Percentiles rank a stretch among this genome's conserved stretches.
These are phyloP conservation scores for Galbula dea DNA, from an alignment of 2,113 vertebrate species.

Conservation along the genomic window DNA sequence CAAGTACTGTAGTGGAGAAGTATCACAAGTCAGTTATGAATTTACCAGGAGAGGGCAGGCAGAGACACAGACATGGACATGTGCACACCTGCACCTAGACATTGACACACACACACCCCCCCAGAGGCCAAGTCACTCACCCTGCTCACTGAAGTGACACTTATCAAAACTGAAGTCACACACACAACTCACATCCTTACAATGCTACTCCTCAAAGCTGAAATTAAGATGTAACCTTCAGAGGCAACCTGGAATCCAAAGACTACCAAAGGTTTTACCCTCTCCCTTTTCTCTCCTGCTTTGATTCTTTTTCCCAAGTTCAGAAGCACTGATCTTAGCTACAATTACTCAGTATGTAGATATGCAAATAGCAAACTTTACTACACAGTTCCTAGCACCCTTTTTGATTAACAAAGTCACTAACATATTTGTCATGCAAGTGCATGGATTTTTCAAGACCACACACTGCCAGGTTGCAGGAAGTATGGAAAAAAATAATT, in stretches of 20 bases:
- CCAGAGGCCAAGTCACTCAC: neutral
- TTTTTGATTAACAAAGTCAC: neutral
- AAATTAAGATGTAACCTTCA: neutral
- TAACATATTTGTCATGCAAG: slow-evolving; percentile 4
- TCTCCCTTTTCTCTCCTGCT: neutral
- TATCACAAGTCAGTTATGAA: neutral
- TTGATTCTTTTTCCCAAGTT: neutral
- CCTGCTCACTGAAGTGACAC: neutral
- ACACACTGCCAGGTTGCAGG: neutral
- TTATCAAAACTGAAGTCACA: neutral
- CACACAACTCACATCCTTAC: neutral
- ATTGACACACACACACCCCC: accelerated
- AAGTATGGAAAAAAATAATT: neutral
- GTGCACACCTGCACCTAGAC: accelerated
- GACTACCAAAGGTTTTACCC: neutral
- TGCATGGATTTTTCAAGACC: neutral
- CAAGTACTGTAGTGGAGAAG: neutral
- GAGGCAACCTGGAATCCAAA: neutral
- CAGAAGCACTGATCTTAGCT: neutral
- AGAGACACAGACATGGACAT: neutral
- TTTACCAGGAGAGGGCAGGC: slow-evolving; percentile 14
- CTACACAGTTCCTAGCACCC: neutral
- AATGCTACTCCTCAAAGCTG: neutral
- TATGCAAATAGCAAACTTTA: neutral
- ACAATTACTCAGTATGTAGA: neutral